Percentiles rank a stretch among this genome's conserved stretches.
phyloP scores from a whole-genome alignment of 2,888 invertebrate species.

The Cantharis nigra region DNA sequence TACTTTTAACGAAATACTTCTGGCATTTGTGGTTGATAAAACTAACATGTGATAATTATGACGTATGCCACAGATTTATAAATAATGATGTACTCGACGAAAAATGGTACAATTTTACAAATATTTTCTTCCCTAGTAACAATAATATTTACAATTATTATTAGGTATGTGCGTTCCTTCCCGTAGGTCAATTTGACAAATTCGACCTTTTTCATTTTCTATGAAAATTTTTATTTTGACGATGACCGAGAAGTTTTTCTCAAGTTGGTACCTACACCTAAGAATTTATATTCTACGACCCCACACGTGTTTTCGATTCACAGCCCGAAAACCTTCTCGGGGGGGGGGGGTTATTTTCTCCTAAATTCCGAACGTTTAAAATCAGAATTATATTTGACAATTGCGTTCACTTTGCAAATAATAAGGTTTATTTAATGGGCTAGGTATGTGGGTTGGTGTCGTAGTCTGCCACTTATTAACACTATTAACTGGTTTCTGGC shows the following conservation, averaged over 20 bases:
- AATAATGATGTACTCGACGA: conserved; percentile 12
- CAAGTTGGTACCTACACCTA: background rate
- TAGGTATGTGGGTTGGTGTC: conserved; percentile 1
- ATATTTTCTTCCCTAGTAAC: background rate
- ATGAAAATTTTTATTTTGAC: background rate
- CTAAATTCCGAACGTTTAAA: background rate
- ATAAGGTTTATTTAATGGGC: background rate
- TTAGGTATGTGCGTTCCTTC: too few relatives aligned
- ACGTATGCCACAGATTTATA: conserved; percentile 36
- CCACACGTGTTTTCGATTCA: background rate
- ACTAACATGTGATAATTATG: conserved; percentile 46
- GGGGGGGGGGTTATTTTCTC: background rate
- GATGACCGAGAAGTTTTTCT: background rate
- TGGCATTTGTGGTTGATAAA: conserved; percentile 38
- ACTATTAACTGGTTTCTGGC: background rate
- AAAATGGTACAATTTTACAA: background rate
- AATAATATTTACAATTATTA: background rate
- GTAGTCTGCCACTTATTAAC: background rate
- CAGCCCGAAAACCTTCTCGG: background rate
- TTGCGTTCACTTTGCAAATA: conserved; percentile 3
- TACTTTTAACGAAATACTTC: conserved; percentile 10
- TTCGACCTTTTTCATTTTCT: background rate
- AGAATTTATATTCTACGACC: background rate
- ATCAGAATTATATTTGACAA: background rate
- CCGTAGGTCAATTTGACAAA: too few relatives aligned